These are phyloP conservation scores for Cettia cetti DNA, from an alignment of 2,113 vertebrate species.

Conservation along the genomic window DNA sequence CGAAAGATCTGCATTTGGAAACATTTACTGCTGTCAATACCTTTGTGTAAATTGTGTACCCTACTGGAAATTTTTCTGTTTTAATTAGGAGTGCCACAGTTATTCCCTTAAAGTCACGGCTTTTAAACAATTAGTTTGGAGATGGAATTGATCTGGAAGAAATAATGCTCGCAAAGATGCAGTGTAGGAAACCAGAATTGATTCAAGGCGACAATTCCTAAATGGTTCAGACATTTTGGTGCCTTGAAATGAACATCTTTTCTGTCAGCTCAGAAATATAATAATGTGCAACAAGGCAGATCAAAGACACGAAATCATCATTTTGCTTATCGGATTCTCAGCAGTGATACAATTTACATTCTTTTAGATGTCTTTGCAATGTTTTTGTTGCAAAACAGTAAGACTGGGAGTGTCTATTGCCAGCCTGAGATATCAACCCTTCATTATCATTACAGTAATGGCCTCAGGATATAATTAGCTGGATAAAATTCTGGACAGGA, in stretches of 20 bases:
- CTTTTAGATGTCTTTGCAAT: background rate
- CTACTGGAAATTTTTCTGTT: slow-evolving; percentile 3
- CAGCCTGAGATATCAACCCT: background rate
- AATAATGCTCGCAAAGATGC: slow-evolving; percentile 57
- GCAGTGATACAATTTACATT: slow-evolving; percentile 12
- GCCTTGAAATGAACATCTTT: slow-evolving; percentile 76
- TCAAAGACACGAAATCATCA: slow-evolving; percentile 44
- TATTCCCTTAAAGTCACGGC: slow-evolving; percentile 60
- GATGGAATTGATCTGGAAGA: slow-evolving; percentile 77
- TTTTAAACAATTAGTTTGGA: slow-evolving; percentile 78
- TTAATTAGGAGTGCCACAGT: slow-evolving; percentile 31
- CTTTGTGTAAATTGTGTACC: background rate
- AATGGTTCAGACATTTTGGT: slow-evolving; percentile 81
- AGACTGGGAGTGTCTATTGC: background rate
- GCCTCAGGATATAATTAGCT: background rate
- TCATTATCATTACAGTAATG: background rate
- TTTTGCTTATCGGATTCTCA: slow-evolving; percentile 21
- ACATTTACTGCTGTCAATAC: background rate
- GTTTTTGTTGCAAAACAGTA: background rate
- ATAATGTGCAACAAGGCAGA: slow-evolving; percentile 22
- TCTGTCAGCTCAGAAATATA: slow-evolving; percentile 73
- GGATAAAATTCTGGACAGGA: background rate
- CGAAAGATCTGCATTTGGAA: slow-evolving; percentile 20
- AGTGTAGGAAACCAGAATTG: slow-evolving; percentile 74
- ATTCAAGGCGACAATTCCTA: slow-evolving; percentile 74